These are phyloP conservation scores for Uloborus plumipes DNA, from an alignment of 2,888 invertebrate genomes.

Conservation along the genomic window DNA sequence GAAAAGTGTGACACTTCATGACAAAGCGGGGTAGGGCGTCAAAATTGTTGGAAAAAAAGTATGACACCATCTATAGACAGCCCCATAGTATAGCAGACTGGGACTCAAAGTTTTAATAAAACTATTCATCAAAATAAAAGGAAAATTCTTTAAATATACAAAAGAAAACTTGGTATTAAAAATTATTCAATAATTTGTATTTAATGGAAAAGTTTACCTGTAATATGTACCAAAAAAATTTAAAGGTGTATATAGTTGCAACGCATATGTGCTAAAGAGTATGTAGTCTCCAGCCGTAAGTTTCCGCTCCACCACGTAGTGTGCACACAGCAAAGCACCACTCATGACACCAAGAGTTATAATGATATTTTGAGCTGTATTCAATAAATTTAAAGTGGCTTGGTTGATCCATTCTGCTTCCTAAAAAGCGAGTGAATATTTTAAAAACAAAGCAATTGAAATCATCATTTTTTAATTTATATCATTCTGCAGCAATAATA, in stretches of 20 bases:
- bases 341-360: conserved; percentile 87
- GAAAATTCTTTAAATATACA: too few relatives aligned
- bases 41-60: too few relatives aligned
- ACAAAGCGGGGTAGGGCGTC: too few relatives aligned
- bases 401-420: conserved; percentile 90
- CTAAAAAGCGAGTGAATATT: conserved; percentile 73
- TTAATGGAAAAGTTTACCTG: conserved; percentile 75
- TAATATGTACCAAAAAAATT: conserved; percentile 99
- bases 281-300: conserved; percentile 96
- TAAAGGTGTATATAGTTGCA: conserved; percentile 93
- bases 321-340: conserved; percentile 90
- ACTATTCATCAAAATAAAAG: too few relatives aligned
- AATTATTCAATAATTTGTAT: too few relatives aligned
- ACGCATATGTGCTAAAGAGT: conserved; percentile 92
- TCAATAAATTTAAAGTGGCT: conserved; percentile 89
- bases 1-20: too few relatives aligned
- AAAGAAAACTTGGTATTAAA: too few relatives aligned
- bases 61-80: too few relatives aligned
- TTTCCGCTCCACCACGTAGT: conserved; percentile 80
- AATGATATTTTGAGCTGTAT: conserved; percentile 90
- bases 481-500: too few relatives aligned
- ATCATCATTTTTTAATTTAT: background rate
- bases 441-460: background rate
- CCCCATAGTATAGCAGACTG: too few relatives aligned
- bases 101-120: too few relatives aligned